Evolutionary conservation across 1,140 invertebrate genomes (phyloP), one percentile per base, ranked within the genome.

Genomic region (Sycobia sp.): DNA sequence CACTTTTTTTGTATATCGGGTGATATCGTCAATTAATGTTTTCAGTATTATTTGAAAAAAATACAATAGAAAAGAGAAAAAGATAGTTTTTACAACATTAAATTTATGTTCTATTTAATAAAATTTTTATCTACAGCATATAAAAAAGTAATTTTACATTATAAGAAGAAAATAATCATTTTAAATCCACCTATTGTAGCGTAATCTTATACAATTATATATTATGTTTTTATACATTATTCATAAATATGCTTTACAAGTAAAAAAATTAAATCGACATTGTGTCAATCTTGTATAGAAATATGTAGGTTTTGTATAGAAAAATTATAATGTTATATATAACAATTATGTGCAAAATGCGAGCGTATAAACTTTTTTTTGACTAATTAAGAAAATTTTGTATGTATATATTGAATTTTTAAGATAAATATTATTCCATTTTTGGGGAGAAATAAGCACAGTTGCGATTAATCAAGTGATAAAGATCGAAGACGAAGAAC

Each of bases 171-270:
- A 63, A 63, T 51, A 34, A 57, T 44, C 44, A 63, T 20, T 57
- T 63, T 50, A 49, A 57, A 38, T 44, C 54, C 44, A 63, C 61
- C 53, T 56, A 62, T 32, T 51, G 16, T 55, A 49, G 49, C 32
- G 51, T 55, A 57, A 57, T 50, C 41, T 36, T 51, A 57, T 57
- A 27, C 51, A 62, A 16, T 43, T 44, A 41, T 49, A 16, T 62
- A 51, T 57, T 56, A 44, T 46, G 61, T 50, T 57, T 62, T 63
- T 63, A 51, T 63, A 63, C 38, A 57, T 57, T 49, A 62, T 49
- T 25, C 39, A 20, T 9, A 27, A 49, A 49, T 34, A 58, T 58
- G 49, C 29, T 38, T 58, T 58, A n/a, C 34, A 39, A 16, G 14
- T 50, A 32, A 50, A n/a, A n/a, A n/a, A n/a, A 55, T 55, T 13